Base-by-base conservation (phyloP, 2,797 vertebrate species). In the Sebastes taczanowskii region DNA sequence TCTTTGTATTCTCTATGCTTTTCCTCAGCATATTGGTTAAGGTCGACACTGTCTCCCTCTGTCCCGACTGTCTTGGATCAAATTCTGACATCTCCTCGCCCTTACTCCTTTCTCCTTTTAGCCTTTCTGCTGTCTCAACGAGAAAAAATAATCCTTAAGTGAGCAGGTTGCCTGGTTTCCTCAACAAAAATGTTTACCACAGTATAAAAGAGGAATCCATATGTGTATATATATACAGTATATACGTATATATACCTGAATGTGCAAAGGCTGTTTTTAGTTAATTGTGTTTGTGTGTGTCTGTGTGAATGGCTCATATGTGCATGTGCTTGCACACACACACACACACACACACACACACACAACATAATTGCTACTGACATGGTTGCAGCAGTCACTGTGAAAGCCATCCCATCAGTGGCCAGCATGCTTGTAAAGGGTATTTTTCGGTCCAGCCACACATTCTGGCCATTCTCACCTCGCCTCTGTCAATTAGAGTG, bases 391-490 rank as follows among this genome's bases (percentile, higher is more conserved):
- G 23, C 27, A 52, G 63, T 72, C 42, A 46, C 29, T n/a, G 53
- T 64, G 20, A 77, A 73, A 71, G 58, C 18, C 56, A 58, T 27
- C 49, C 9, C 61, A 63, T 69, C 23, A 63, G 34, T 9, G 52
- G 61, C 18, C 29, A 23, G 30, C 10, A 32, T 49, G 11, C 62
- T 71, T 82, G 68, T 55, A 77, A 81, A 84, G 53, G 38, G 9
- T 64, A n/a, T 65, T 55, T 70, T 71, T 67, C 4, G 1, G 35
- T 71, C 35, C 71, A 71, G 65, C 71, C 29, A 53, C 71, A 82
- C 59, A 77, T 86, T 86, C 49, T 80, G 61, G 52, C 61, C 70
- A 72, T 78, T 83, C 79, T 69, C 74, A 66, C 81, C 32, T 85
- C 6, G 18, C 62, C 27, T 67, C 42, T 55, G 71, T 77, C 72